Evolutionary conservation across 2,797 vertebrate species (phyloP), one percentile per base, ranked within the genome.

Genomic region (Sternarchorhynchus goeldii): DNA sequence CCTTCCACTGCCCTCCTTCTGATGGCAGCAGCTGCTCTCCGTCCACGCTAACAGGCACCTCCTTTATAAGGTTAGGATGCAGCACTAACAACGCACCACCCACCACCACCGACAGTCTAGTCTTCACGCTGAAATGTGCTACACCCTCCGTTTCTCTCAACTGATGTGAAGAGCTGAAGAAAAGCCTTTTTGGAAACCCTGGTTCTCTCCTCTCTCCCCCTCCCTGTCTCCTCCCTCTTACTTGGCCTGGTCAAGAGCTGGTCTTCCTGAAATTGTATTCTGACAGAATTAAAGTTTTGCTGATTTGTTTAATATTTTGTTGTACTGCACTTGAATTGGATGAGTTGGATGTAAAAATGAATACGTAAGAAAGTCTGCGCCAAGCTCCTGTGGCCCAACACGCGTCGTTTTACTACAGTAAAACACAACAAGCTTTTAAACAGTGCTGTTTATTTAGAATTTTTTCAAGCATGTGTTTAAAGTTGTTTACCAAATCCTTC

Each of bases 11-110:
- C 79, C 55, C 72, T 75, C 80, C 74, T 76, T 75, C 70, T 70
- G 72, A 78, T 70, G 75, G 16, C 31, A 39, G 77, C 63, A 39
- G 31, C 29, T 62, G 32, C 31, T 31, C 58, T 74, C 31, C 55
- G 57, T 53, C 39, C 78, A 68, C 70, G 80, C 79, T 69, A 82
- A 76, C 60, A 77, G 69, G 59, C 63, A 73, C 59, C 45, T 69
- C 10, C 73, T 32, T 66, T 18, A 12, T 63, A 39, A 18, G 31
- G 12, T 50, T 50, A 70, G 75, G 10, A 18, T 36, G 16, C 69
- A 80, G 75, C 59, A 77, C 75, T 74, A 76, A 73, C 60, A 39
- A 21, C 45, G 34, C 6, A 50, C 45, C 45, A 50, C 45, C 45
- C 6, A 50, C 45, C 45, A 50, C 45, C 45, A 50, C 45, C 45